Evolutionary conservation across 2,888 invertebrate species (phyloP), one percentile per base, ranked within the genome.

Genomic region (Mellilla xanthometata): DNA sequence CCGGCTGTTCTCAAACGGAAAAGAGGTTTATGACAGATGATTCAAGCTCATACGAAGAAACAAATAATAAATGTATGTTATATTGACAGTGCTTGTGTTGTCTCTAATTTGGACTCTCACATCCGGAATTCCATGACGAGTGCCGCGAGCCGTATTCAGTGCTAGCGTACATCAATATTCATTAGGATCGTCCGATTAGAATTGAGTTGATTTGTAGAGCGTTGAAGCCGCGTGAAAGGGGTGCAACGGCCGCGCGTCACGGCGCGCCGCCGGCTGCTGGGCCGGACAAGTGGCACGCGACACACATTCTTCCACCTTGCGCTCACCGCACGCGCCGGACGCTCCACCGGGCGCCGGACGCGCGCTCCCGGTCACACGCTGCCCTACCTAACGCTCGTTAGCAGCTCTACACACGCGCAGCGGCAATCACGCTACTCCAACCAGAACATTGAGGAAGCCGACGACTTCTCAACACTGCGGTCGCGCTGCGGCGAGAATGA

Each of bases 231-330:
- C 81, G 85, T 80, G 87, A 88, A 86, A 85, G 81, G 83, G 84
- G 88, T 86, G 86, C 85, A 85, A 84, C 70, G 88, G 80, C 85
- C 86, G 77, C 72, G 76, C 73, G 73, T 70, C 68, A 73, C 60
- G 61, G 52, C 51, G n/a, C 58, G 53, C 52, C 53, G 31, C 32
- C 12, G 26, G 29, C 45, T 66, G 68, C 61, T 56, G 56, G 61
- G 54, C 58, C 63, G 54, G 64, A 56, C 74, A 79, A 80, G 79
- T 82, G 62, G 82, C 68, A 71, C 83, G 68, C 65, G 87, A 72
- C 86, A 81, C 73, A 82, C 71, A 86, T 88, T 76, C 86, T n/a
- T n/a, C n/a, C n/a, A n/a, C n/a, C n/a, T n/a, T n/a, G n/a, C 78
- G 70, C 63, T 63, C 60, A 65, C 67, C 79, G 79, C 66, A 68